Percentiles rank a stretch among this genome's conserved stretches.
phyloP scores from a whole-genome alignment of 2,888 invertebrate genomes.

The Anaspis maculata region DNA sequence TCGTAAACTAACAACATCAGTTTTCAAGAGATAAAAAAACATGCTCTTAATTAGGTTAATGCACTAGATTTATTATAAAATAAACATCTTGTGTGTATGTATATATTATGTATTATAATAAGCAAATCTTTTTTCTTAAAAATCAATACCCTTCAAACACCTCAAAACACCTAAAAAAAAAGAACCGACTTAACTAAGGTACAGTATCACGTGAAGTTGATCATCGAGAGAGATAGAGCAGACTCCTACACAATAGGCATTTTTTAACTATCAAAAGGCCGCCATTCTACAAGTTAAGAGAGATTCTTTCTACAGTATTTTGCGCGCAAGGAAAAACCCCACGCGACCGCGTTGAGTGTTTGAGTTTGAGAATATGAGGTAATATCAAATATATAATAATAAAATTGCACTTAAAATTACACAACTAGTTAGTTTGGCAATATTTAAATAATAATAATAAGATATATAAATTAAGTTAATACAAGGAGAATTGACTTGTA shows the following conservation, averaged over 20 bases:
- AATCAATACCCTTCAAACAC: slow-evolving; percentile 30
- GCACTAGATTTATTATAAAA: slow-evolving; percentile 22
- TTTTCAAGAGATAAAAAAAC: slow-evolving; percentile 15
- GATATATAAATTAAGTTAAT: slow-evolving; percentile 16
- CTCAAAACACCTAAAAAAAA: slow-evolving; percentile 36
- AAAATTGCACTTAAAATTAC: slow-evolving; percentile 39
- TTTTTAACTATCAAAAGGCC: slow-evolving; percentile 35
- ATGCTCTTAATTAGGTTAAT: slow-evolving; percentile 21
- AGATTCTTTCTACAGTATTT: slow-evolving; percentile 26
- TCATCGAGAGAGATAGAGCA: no score
- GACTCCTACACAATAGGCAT: no score
- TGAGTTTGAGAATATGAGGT: slow-evolving; percentile 38
- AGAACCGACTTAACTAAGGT: slow-evolving; percentile 31
- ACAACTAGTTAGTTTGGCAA: slow-evolving; percentile 39
- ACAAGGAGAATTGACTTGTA: slow-evolving; percentile 13
- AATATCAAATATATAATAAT: slow-evolving; percentile 34
- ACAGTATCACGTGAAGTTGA: slow-evolving; percentile 31
- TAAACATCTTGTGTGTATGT: slow-evolving; percentile 20
- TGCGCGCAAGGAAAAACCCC: no score
- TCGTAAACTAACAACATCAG: slow-evolving; percentile 37
- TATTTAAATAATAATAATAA: slow-evolving; percentile 20
- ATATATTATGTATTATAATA: no score
- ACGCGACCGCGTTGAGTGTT: no score
- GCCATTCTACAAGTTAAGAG: slow-evolving; percentile 24
- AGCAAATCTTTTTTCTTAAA: slow-evolving; percentile 23